Conservation (phyloP, 2,113 vertebrate genomes). For the Odocoileus hemionus region DNA sequence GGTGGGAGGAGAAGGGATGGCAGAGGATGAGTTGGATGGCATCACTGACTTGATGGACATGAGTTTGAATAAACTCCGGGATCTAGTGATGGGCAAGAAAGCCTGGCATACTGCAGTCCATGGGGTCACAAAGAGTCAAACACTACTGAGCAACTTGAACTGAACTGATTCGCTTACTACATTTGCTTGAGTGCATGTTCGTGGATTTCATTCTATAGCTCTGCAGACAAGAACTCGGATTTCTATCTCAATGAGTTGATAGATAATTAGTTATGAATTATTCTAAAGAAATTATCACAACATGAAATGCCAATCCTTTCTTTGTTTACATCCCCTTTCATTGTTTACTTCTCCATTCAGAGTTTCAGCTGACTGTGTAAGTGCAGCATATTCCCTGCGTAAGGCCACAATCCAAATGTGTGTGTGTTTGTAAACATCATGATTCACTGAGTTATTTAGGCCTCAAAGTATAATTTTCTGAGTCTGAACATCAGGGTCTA, state of each 20-base stretch:
- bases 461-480: conserved; percentile 31
- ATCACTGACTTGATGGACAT: background rate
- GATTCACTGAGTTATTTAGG: conserved; percentile 15
- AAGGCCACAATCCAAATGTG: conserved; percentile 18
- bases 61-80: background rate
- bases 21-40: background rate
- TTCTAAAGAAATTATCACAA: background rate
- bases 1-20: background rate
- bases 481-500: conserved; percentile 39
- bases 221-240: background rate
- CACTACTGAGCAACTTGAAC: background rate
- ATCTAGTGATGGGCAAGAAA: background rate
- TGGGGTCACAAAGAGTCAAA: background rate
- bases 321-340: background rate
- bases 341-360: background rate
- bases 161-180: background rate
- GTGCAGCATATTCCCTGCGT: background rate
- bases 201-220: background rate
- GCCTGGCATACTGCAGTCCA: background rate
- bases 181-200: background rate
- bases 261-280: background rate
- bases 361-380: background rate
- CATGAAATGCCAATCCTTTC: background rate
- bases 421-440: conserved; percentile 38
- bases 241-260: background rate